A percentile compares a stretch with the other conserved stretches of the same genome.
Conservation (phyloP, 2,888 invertebrate genomes). For the Phaonia tiefii region DNA sequence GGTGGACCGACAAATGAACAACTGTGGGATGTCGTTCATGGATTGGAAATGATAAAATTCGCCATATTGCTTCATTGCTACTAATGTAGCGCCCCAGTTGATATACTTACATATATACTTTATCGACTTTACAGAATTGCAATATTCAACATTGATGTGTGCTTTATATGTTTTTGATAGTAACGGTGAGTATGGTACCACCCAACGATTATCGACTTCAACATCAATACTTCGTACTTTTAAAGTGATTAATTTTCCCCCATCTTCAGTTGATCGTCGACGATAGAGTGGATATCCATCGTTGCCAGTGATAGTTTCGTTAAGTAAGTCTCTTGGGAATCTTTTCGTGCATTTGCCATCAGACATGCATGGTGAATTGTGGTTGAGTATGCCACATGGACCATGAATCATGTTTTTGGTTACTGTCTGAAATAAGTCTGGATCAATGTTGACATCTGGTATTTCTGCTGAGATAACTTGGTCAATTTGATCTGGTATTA, state of each 20-base stretch:
- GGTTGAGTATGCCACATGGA: constrained; percentile 11
- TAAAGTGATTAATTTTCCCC: neutral
- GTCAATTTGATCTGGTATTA: neutral
- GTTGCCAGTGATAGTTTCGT: constrained; percentile 55
- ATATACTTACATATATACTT: no score
- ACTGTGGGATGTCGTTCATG: no score
- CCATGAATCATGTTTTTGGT: constrained; percentile 34
- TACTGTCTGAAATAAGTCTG: constrained; percentile 15
- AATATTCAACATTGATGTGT: no score
- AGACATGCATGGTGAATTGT: constrained; percentile 5
- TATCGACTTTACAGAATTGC: no score
- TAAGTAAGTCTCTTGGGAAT: constrained; percentile 49
- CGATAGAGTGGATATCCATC: constrained; percentile 76
- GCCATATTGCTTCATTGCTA: no score
- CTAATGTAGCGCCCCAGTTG: no score
- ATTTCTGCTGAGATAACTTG: constrained; percentile 5
- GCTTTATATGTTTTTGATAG: no score
- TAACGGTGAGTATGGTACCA: no score
- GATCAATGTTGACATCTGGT: constrained; percentile 46
- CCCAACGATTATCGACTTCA: no score
- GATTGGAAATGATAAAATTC: no score
- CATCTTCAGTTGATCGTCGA: constrained; percentile 49
- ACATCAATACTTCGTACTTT: no score
- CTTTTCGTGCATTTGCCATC: constrained; percentile 54
- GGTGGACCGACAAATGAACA: no score